Conservation (phyloP, 2,888 invertebrate genomes). For the Phengaris alcon region DNA sequence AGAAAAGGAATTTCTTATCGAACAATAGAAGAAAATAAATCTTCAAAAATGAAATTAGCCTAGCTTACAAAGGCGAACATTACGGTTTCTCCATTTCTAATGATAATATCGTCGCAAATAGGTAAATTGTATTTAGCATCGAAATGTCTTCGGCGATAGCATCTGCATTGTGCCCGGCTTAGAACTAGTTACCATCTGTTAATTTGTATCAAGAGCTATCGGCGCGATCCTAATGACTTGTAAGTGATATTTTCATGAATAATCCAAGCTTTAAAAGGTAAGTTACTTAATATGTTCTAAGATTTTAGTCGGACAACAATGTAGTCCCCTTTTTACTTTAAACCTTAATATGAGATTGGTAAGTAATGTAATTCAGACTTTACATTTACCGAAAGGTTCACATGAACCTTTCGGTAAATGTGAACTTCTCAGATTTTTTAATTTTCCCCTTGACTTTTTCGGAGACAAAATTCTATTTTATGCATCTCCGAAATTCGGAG, state of each 20-base stretch:
- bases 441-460: no score
- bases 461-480: no score
- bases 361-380: no score
- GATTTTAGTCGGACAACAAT: background rate
- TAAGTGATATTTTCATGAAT: constrained; percentile 36
- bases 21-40: background rate
- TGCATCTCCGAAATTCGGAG: no score
- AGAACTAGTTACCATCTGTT: constrained; percentile 40
- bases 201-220: constrained; percentile 42
- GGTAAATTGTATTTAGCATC: constrained; percentile 43
- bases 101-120: constrained; percentile 41
- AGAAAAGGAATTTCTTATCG: background rate
- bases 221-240: constrained; percentile 38
- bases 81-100: constrained; percentile 22
- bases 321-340: background rate
- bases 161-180: constrained; percentile 42
- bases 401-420: no score
- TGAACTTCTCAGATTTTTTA: no score
- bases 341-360: background rate
- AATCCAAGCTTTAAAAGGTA: constrained; percentile 8
- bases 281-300: background rate
- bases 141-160: constrained; percentile 40
- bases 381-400: no score
- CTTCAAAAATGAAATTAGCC: background rate
- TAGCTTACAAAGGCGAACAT: constrained; percentile 23